Conservation (phyloP, 2,113 vertebrate species). For the Ammodytes dubius region DNA sequence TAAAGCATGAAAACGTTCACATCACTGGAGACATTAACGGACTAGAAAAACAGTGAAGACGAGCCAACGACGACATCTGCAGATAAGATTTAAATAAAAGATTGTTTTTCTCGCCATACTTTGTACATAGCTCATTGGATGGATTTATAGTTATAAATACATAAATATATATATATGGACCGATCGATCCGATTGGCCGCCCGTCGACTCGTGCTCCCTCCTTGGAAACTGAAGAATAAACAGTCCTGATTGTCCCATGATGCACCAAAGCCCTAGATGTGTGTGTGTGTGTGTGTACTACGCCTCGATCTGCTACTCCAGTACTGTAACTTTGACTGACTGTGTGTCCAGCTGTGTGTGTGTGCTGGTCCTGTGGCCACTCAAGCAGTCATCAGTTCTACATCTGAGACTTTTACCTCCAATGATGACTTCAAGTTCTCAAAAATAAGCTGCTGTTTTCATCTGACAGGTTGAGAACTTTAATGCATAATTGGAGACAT, state of each 20-base stretch:
- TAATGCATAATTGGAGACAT: not conserved
- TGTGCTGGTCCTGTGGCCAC: slow-evolving; percentile 37
- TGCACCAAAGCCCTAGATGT: slow-evolving; percentile 77
- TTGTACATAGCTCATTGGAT: slow-evolving; percentile 79
- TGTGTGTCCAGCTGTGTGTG: slow-evolving; percentile 40
- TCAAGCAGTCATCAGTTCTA: not conserved
- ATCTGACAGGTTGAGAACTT: not conserved
- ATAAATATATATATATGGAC: slow-evolving; percentile 67
- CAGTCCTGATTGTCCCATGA: slow-evolving; percentile 69
- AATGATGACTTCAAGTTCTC: not conserved
- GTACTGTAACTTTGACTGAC: slow-evolving; percentile 55
- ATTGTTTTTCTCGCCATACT: slow-evolving; percentile 72
- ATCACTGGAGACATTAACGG: slow-evolving; percentile 57
- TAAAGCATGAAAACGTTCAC: slow-evolving; percentile 68
- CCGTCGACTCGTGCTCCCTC: slow-evolving; percentile 37
- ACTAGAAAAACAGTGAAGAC: slow-evolving; percentile 53
- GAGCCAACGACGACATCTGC: slow-evolving; percentile 64
- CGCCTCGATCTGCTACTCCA: slow-evolving; percentile 48
- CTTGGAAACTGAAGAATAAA: slow-evolving; percentile 43
- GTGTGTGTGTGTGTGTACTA: slow-evolving; percentile 20
- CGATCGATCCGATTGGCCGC: slow-evolving; percentile 49
- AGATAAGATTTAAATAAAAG: slow-evolving; percentile 60
- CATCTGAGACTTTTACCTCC: slow-evolving; percentile 31
- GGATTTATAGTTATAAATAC: slow-evolving; percentile 76
- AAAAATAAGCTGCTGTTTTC: not conserved